Evolutionary conservation across 2,797 vertebrate species (phyloP).

Genomic region (Lacerta bilineata): DNA sequence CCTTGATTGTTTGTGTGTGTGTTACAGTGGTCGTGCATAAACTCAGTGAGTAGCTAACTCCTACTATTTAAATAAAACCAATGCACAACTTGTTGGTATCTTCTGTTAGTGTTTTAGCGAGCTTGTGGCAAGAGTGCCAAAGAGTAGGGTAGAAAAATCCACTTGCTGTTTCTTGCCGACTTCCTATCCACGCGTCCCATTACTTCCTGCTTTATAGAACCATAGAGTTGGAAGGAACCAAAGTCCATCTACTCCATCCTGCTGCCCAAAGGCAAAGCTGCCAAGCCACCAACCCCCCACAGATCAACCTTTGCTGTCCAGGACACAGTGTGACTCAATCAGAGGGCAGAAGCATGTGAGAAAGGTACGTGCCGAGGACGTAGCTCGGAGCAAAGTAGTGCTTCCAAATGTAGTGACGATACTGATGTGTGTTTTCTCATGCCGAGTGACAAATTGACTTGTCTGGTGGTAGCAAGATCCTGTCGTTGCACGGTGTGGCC

Average conservation of each 20-base stretch:
- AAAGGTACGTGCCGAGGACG: slow-evolving; percentile 32
- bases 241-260: slow-evolving; percentile 39
- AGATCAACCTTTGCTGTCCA: slow-evolving; percentile 40
- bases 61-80: background rate
- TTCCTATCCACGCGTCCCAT: slow-evolving; percentile 24
- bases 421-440: background rate
- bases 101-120: background rate
- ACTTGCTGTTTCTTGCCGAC: slow-evolving; percentile 12
- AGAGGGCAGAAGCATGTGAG: slow-evolving; percentile 43
- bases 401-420: background rate
- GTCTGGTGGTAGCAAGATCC: background rate
- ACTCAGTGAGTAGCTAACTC: background rate
- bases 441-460: background rate
- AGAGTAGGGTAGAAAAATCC: background rate
- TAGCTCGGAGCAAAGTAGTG: background rate
- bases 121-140: background rate
- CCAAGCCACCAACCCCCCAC: slow-evolving; percentile 33
- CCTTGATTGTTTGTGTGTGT: background rate
- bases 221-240: slow-evolving; percentile 41
- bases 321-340: slow-evolving; percentile 29
- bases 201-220: slow-evolving; percentile 47
- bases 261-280: slow-evolving; percentile 33
- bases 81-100: background rate
- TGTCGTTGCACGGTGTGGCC: background rate
- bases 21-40: background rate